phyloP scores from a whole-genome alignment of 2,113 vertebrate genomes.

The Osmerus mordax region DNA sequence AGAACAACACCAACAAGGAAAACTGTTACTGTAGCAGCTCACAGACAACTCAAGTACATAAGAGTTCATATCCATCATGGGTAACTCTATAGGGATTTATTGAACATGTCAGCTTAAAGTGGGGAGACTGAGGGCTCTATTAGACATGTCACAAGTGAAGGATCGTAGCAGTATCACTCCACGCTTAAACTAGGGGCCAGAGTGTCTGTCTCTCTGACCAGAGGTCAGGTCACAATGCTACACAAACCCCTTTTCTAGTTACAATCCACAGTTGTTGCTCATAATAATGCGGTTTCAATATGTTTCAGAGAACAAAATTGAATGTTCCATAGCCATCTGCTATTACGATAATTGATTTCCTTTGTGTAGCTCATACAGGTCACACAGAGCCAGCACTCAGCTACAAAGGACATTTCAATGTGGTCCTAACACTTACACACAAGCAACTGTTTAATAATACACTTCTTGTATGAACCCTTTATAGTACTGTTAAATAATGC shows the following conservation, averaged over 20 bases:
- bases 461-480: conserved; percentile 47
- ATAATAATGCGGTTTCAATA: not conserved
- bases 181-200: conserved; percentile 9
- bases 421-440: not conserved
- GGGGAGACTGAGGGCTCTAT: conserved; percentile 42
- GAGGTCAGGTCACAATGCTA: conserved; percentile 14
- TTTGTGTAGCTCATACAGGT: not conserved
- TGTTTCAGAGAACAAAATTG: not conserved
- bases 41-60: not conserved
- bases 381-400: not conserved
- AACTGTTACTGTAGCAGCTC: not conserved
- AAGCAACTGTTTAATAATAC: conserved; percentile 55
- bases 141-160: conserved; percentile 50
- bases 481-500: conserved; percentile 60
- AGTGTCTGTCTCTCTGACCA: conserved; percentile 27
- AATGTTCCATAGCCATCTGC: not conserved
- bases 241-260: not conserved
- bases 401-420: not conserved
- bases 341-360: not conserved
- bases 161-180: conserved; percentile 41
- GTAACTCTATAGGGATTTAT: conserved; percentile 37
- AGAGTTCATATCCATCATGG: conserved; percentile 43
- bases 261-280: not conserved
- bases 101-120: conserved; percentile 58
- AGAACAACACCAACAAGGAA: conserved; percentile 11